Conservation (phyloP, 2,113 vertebrate genomes). For the Gallinago media region DNA sequence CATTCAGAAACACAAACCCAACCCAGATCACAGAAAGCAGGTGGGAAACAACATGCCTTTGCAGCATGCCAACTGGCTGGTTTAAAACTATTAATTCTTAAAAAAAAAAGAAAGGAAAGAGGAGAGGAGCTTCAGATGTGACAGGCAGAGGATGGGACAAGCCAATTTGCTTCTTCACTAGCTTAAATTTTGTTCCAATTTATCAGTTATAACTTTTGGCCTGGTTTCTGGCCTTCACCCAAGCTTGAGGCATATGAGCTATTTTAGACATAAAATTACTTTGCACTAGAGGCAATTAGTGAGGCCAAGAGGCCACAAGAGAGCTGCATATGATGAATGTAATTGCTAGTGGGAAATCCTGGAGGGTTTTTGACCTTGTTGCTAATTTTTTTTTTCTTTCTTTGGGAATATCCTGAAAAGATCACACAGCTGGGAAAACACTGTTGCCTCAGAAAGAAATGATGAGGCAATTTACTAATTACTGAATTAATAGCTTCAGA, state of each 20-base stretch:
- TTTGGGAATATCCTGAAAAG: constrained; percentile 18
- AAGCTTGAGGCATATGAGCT: not conserved
- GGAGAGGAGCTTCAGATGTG: not conserved
- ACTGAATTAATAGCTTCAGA: not conserved
- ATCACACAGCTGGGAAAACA: not conserved
- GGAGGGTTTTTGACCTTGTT: not conserved
- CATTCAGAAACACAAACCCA: not conserved
- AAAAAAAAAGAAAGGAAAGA: not conserved
- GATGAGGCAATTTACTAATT: not conserved
- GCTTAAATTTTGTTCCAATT: not conserved
- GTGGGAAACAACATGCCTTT: not conserved
- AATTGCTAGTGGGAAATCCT: constrained; percentile 30
- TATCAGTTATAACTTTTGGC: not conserved
- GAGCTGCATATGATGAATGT: not conserved
- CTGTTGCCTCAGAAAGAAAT: not conserved
- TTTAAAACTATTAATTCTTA: not conserved
- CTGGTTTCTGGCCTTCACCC: not conserved
- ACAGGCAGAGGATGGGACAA: not conserved
- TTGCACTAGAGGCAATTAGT: constrained; percentile 30
- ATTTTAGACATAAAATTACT: constrained; percentile 17
- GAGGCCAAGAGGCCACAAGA: constrained; percentile 13
- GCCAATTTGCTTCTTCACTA: not conserved
- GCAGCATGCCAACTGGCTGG: not conserved
- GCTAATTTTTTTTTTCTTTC: not conserved
- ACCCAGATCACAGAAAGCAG: not conserved